phyloP scores from a whole-genome alignment of 2,113 vertebrate genomes.

The Prunella fulvescens region DNA sequence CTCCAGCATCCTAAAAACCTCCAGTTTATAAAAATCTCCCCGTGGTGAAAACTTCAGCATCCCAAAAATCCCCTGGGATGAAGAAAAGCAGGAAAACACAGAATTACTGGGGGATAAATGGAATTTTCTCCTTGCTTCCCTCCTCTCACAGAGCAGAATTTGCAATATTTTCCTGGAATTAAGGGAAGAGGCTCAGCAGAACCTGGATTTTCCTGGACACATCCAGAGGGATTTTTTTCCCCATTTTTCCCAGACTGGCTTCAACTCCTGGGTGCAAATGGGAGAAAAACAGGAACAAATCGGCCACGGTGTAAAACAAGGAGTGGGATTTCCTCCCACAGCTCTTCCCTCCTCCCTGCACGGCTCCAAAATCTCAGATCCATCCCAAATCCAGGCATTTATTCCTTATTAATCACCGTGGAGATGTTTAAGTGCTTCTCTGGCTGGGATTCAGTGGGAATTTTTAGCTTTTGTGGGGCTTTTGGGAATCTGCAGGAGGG shows the following conservation, averaged over 20 bases:
- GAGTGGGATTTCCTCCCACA: rapidly evolving
- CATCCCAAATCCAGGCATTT: neutral
- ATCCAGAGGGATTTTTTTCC: neutral
- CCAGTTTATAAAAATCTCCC: rapidly evolving
- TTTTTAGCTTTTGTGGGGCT: neutral
- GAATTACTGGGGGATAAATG: rapidly evolving
- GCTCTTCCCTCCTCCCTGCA: neutral
- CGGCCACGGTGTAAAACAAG: neutral
- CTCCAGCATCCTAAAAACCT: neutral
- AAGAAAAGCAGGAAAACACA: neutral
- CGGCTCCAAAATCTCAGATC: rapidly evolving
- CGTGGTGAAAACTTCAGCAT: rapidly evolving
- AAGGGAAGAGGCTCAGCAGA: neutral
- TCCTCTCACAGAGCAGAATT: too few species aligned
- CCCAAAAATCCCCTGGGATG: rapidly evolving
- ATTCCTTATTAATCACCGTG: neutral
- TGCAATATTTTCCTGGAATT: neutral
- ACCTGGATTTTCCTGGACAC: neutral
- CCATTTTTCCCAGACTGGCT: neutral
- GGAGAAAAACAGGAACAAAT: neutral
- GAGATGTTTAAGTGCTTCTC: neutral
- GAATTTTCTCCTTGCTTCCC: neutral
- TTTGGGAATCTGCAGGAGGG: neutral
- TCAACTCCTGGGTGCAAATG: rapidly evolving
- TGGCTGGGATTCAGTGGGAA: neutral